Evolutionary conservation across 2,113 vertebrate genomes (phyloP), one percentile per base, ranked within the genome.

Genomic region (Lanius ludovicianus): DNA sequence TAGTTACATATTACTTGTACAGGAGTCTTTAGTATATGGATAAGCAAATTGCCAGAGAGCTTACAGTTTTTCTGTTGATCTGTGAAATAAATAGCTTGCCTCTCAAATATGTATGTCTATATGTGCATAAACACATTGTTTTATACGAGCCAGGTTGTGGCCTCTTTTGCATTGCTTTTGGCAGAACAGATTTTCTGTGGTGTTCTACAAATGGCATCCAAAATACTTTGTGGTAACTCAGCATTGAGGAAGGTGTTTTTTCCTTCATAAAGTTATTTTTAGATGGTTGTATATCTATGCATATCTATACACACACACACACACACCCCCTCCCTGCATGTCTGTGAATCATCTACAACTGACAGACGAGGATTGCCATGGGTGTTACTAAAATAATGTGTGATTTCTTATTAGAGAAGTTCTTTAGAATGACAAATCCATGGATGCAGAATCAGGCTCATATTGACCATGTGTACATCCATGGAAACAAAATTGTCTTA

Each of bases 321-420:
- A 6, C 10, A n/a, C n/a, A n/a, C n/a, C n/a, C n/a, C 16, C 18
- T 18, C 27, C 9, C 15, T 3, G 9, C 17, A 24, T 2, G 2
- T 35, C 42, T 83, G 70, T 76, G 76, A 47, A 87, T 84, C 76
- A 44, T 74, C 39, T 67, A 8, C 35, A 86, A 19, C 59, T 50
- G 65, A 60, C 53, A 71, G 73, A 33, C 59, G 44, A 87, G 69
- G n/a, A 53, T 57, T 84, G 41, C 14, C 30, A 31, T 22, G 62
- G 7, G 14, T 27, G 23, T 52, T 64, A 27, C 31, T 70, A 37
- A 87, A 93, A 65, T n/a, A 53, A 59, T 2, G 1, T 41, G 39
- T 71, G 50, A 42, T 49, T 90, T 93, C 46, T 39, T 70, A 28
- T 17, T 55, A 75, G 47, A 89, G 30, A 53, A 78, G n/a, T 35